A percentile compares a stretch with the other conserved stretches of the same genome.
Conservation (phyloP, 2,113 vertebrate genomes). For the Ctenodactylus gundi region DNA sequence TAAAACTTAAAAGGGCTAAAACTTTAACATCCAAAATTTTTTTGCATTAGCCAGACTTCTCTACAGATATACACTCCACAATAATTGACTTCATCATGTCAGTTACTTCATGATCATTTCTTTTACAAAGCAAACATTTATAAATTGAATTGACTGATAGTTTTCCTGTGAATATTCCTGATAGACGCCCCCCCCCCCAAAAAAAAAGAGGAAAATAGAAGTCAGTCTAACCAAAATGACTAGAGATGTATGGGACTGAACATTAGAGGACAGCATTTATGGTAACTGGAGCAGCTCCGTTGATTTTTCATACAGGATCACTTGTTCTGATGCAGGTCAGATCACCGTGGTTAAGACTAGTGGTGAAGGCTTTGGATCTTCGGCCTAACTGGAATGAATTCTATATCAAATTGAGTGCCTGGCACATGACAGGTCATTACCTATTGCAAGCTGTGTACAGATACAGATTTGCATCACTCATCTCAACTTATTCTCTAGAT, state of each 20-base stretch:
- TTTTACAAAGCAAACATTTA: conserved; percentile 23
- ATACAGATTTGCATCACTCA: not conserved
- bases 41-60: not conserved
- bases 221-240: not conserved
- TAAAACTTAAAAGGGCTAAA: not conserved
- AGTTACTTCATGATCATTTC: not conserved
- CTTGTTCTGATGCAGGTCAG: not conserved
- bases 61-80: not conserved
- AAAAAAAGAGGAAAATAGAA: not conserved
- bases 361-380: not conserved
- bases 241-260: not conserved
- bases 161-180: not conserved
- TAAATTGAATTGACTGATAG: not conserved
- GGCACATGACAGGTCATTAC: not conserved
- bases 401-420: not conserved
- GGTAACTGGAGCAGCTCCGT: not conserved
- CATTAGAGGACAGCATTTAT: not conserved
- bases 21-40: conserved; percentile 1
- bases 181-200: no score
- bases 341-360: not conserved
- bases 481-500: not conserved
- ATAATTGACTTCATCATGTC: not conserved
- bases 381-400: not conserved
- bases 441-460: not conserved
- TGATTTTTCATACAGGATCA: not conserved